Evolutionary conservation across 2,888 invertebrate genomes (phyloP).

Genomic region (Neoaliturus tenellus): DNA sequence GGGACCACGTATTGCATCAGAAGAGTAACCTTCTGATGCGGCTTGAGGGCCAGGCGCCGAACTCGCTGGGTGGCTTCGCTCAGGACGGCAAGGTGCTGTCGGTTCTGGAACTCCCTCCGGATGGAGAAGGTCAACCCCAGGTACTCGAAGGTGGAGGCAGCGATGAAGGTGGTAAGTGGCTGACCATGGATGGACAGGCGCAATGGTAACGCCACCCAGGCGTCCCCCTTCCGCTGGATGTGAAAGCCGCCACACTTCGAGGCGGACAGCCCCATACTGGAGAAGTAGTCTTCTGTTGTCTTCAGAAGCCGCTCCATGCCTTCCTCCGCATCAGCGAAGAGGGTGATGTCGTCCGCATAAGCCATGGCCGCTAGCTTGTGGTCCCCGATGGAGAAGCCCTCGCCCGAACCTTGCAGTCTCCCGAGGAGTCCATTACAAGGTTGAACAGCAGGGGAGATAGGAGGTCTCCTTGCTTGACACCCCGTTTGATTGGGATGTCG

Average conservation of each 20-base stretch:
- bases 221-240: too few species aligned
- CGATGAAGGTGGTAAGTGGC: too few species aligned
- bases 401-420: neutral
- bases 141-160: neutral
- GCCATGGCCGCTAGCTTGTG: neutral
- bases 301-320: too few species aligned
- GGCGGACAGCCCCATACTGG: too few species aligned
- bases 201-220: too few species aligned
- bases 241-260: too few species aligned
- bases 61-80: neutral
- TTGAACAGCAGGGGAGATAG: neutral
- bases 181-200: too few species aligned
- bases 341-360: conserved; percentile 3
- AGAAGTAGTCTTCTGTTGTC: too few species aligned
- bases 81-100: neutral
- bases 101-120: neutral
- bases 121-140: neutral
- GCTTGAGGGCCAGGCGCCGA: neutral
- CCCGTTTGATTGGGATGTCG: neutral
- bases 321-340: too few species aligned
- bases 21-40: conserved; percentile 22
- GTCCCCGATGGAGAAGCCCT: neutral
- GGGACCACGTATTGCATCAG: conserved; percentile 15
- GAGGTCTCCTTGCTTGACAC: neutral
- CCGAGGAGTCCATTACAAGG: neutral